Evolutionary conservation across 2,888 invertebrate species (phyloP), one percentile per base, ranked within the genome.

Genomic region (Pollenia amentaria): DNA sequence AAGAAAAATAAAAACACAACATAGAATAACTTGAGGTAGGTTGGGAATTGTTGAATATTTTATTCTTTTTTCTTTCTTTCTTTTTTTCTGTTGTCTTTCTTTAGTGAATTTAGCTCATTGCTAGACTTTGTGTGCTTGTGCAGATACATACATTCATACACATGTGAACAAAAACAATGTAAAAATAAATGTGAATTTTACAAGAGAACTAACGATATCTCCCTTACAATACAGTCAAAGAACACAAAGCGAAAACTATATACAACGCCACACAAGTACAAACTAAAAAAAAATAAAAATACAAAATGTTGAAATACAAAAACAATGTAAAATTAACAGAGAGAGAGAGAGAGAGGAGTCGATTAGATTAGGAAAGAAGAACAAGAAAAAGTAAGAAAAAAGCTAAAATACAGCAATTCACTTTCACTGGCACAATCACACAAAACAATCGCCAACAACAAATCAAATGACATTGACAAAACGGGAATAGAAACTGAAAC

Each of bases 21-120:
- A 90, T 88, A 91, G 91, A 92, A 91, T 89, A 88, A 89, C 90
- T 92, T 92, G 92, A 92, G 92, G 92, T 92, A 92, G 92, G 92
- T 92, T 92, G 92, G 90, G 92, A 92, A 91, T 90, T 67, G 55
- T 78, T 78, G 44, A 70, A 60, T 73, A 12, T 42, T 81, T 48
- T 44, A n/a, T 44, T 60, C 44, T 55, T 57, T 40, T 8, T 65
- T 55, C 18, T 70, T 42, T 18, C 44, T 62, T 69, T 44, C 21
- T 55, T 62, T 60, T 18, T 67, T 78, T 48, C 44, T 67, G 76
- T 29, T 81, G 64, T 75, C 53, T 70, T 83, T 77, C 29, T 69
- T n/a, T 69, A 78, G 60, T 60, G 73, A 79, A 78, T 84, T 80
- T 62, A 70, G 84, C 73, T 86, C 72, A 75, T 73, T 78, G 82